Evolutionary conservation across 1,140 invertebrate genomes (phyloP), one percentile per base, ranked within the genome.

Genomic region (Bombus terrestris): DNA sequence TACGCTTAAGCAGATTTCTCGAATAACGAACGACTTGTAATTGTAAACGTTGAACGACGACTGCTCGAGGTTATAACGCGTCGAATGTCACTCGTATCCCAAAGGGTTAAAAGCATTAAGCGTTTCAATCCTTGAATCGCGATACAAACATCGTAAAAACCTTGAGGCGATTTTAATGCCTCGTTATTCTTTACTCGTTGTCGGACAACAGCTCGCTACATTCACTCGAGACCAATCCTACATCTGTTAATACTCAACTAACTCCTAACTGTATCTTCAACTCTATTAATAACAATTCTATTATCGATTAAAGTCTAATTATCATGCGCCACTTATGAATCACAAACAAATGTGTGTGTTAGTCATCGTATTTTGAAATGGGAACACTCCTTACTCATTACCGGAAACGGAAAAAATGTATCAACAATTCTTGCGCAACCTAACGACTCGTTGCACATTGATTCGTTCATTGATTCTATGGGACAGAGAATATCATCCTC

Each of bases 251-350:
- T 59, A 35, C 13, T 15, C 6, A 5, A 53, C 6, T 13, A n/a
- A 32, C 22, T 9, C 0, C 5, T 18, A 43, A 66, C 39, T 43
- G n/a, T 43, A 66, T 79, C 41, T 47, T 6, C 22, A 4, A 18
- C 22, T 79, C 39, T 47, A 68, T 79, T 79, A 68, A 59, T 59
- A 59, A 66, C n/a, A 79, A 79, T 68, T 68, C 28, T 68, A 79
- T 12, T 39, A 68, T 68, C 35, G 77, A 68, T 47, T 13, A 28
- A 35, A 79, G 32, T 2, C 8, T 32, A 73, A 3, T 73, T 73
- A 73, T 73, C n/a, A 12, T 32, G 28, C 62, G 8, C 39, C 41
- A 18, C 12, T 43, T 37, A 3, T 68, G n/a, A 47, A 35, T 43
- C 62, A 15, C 12, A 15, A 66, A 18, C 18, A 9, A 57, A 25